These are phyloP conservation scores for Tenthredo scrophulariae DNA, from an alignment of 2,888 invertebrate genomes.

Conservation along the genomic window DNA sequence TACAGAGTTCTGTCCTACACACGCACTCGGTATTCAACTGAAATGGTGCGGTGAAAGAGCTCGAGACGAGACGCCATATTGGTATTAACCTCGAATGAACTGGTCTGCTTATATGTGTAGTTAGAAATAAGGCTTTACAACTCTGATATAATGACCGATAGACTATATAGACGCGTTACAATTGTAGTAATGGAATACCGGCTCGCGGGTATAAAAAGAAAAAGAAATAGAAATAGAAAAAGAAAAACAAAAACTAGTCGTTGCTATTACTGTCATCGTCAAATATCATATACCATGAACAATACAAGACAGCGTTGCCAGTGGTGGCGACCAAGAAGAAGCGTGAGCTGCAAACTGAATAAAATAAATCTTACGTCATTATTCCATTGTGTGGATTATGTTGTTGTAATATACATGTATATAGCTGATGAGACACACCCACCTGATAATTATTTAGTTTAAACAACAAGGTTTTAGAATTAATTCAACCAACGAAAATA, in stretches of 20 bases:
- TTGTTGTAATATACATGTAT: background rate
- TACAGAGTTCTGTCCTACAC: too few relatives aligned
- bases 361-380: background rate
- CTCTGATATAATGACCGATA: background rate
- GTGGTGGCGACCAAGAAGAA: background rate
- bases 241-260: background rate
- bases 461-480: background rate
- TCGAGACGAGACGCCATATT: conserved; percentile 1
- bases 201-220: background rate
- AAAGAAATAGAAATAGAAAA: too few relatives aligned
- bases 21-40: background rate
- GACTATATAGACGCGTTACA: background rate
- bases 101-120: background rate
- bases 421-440: background rate
- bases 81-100: background rate
- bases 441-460: background rate
- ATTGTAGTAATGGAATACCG: background rate
- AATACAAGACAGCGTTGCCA: background rate
- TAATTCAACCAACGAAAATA: background rate
- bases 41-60: background rate
- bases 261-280: background rate
- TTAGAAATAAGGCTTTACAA: background rate
- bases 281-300: background rate
- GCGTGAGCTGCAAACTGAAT: background rate
- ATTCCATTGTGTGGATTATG: background rate